Evolutionary conservation across 2,888 invertebrate species (phyloP).

Genomic region (Mythimna ferrago): DNA sequence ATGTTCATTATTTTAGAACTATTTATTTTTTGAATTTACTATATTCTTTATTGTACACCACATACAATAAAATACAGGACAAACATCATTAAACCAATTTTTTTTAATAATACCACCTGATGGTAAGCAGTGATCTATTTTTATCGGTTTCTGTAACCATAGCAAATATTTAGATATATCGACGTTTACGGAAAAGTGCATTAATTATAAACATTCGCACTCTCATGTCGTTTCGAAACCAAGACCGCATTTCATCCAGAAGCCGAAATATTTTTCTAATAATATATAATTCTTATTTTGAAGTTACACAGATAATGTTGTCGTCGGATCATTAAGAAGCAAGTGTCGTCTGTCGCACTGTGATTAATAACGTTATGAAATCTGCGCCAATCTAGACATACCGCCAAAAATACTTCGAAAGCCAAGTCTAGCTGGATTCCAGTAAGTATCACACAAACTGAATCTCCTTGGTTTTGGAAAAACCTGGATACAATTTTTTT

Average conservation of each 20-base stretch:
- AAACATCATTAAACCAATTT: too few species aligned
- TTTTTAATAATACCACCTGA: too few species aligned
- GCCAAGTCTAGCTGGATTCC: constrained; percentile 1
- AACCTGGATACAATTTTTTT: neutral
- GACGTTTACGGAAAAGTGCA: too few species aligned
- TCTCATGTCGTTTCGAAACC: neutral
- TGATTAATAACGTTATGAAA: constrained; percentile 55
- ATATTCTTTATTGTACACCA: too few species aligned
- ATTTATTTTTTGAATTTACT: too few species aligned
- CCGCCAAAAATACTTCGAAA: constrained; percentile 38
- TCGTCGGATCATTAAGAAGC: constrained; percentile 52
- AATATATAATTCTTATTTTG: constrained; percentile 23
- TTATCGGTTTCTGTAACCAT: neutral
- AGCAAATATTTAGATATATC: neutral
- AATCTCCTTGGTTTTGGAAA: constrained; percentile 1
- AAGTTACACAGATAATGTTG: constrained; percentile 40
- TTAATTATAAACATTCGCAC: neutral
- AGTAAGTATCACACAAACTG: neutral
- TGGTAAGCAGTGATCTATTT: neutral
- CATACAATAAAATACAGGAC: too few species aligned
- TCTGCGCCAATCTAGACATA: constrained; percentile 38
- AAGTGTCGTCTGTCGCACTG: constrained; percentile 46
- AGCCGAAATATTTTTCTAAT: constrained; percentile 1
- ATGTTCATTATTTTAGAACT: too few species aligned
- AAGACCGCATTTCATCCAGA: neutral